A percentile compares a stretch with the other conserved stretches of the same genome.
These are phyloP conservation scores for Capitulum mitella DNA, from an alignment of 2,888 invertebrate genomes.

Conservation along the genomic window DNA sequence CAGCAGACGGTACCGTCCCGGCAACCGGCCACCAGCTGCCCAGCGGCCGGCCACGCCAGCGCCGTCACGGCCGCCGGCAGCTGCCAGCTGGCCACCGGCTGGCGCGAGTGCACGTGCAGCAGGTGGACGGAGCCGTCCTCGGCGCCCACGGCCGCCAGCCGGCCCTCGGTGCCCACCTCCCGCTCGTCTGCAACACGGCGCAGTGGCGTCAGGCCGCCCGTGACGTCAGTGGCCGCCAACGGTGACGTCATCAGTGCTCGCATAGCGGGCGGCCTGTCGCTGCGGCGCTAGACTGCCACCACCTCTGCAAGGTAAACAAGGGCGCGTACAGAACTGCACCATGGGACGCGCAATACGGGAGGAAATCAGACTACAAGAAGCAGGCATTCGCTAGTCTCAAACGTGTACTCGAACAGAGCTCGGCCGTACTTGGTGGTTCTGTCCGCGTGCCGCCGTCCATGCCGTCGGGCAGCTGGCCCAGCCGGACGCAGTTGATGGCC, in stretches of 20 bases:
- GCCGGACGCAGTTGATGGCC: constrained; percentile 50
- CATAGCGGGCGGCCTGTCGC: too few relatives aligned
- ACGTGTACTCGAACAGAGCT: too few relatives aligned
- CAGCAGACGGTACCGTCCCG: constrained; percentile 54
- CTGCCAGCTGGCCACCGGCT: constrained; percentile 1
- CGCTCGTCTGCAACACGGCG: constrained; percentile 43
- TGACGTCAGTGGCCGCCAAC: too few relatives aligned
- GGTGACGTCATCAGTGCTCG: too few relatives aligned
- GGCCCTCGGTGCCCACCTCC: constrained; percentile 56
- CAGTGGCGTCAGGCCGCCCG: neutral
- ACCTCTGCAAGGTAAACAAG: too few relatives aligned
- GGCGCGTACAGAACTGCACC: too few relatives aligned
- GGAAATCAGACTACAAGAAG: too few relatives aligned
- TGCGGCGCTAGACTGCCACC: too few relatives aligned
- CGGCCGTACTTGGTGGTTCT: neutral
- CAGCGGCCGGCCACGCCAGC: neutral
- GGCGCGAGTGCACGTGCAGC: neutral
- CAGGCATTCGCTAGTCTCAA: too few relatives aligned
- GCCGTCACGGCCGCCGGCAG: constrained; percentile 4
- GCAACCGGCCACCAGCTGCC: constrained; percentile 40
- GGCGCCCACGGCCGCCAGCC: constrained; percentile 52
- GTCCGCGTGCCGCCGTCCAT: neutral
- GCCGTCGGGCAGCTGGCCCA: constrained; percentile 30
- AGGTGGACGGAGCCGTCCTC: neutral
- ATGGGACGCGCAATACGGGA: too few relatives aligned